Evolutionary conservation across 2,888 invertebrate species (phyloP).

Genomic region (Pyrrhia umbra): DNA sequence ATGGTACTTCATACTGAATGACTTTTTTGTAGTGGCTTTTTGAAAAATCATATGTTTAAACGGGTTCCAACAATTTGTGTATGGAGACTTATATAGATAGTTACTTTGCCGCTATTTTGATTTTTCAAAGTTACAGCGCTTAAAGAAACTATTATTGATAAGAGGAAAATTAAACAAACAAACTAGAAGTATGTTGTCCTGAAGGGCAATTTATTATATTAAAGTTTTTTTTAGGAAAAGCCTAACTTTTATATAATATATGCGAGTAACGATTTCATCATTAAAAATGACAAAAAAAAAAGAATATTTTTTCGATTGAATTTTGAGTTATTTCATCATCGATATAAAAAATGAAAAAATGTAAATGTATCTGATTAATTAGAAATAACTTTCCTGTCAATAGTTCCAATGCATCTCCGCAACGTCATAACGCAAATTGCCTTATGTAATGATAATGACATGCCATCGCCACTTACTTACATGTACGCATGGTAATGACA

Average conservation of each 20-base stretch:
- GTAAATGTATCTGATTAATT: slow-evolving; percentile 4
- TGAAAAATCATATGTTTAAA: background rate
- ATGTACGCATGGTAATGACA: slow-evolving; percentile 15
- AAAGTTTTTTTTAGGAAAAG: background rate
- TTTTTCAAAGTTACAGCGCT: background rate
- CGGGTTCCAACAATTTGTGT: background rate
- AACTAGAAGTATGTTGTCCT: no score
- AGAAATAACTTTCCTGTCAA: slow-evolving; percentile 3
- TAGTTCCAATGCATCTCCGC: slow-evolving; percentile 15
- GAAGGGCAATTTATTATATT: background rate
- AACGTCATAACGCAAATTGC: slow-evolving; percentile 19
- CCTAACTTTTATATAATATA: no score
- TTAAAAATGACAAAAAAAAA: no score
- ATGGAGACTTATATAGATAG: no score
- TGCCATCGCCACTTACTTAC: slow-evolving; percentile 20
- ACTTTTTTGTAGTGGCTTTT: background rate
- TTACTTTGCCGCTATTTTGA: background rate
- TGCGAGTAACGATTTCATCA: no score
- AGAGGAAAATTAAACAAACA: background rate
- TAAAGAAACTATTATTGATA: background rate
- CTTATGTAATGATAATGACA: slow-evolving; percentile 32
- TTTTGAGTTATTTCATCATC: no score
- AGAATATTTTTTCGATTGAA: no score
- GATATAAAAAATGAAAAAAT: no score
- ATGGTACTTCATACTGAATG: slow-evolving; percentile 12